Evolutionary conservation across 2,797 vertebrate genomes (phyloP).

Genomic region (Anisognathus igniventris): DNA sequence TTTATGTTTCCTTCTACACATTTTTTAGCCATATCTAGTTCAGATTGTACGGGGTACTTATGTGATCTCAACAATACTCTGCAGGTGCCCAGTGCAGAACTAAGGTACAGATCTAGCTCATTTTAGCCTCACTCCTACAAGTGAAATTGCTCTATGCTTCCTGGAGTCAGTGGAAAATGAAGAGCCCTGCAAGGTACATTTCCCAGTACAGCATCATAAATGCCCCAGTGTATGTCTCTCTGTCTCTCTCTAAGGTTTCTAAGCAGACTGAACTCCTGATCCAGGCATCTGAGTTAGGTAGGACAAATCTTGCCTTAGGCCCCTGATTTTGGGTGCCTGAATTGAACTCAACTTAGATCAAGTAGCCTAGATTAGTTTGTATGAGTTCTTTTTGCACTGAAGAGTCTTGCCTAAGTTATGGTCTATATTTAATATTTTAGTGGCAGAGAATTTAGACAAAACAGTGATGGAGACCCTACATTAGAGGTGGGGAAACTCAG

Average conservation of each 20-base stretch:
- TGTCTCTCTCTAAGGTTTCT: neutral
- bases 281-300: neutral
- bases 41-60: rapidly evolving
- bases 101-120: neutral
- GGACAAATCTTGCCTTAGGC: neutral
- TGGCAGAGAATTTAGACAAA: neutral
- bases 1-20: rapidly evolving
- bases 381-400: neutral
- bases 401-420: neutral
- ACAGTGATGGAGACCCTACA: neutral
- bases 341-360: neutral
- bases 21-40: neutral
- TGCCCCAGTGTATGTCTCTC: neutral
- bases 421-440: neutral
- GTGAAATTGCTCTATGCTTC: neutral
- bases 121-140: neutral
- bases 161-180: neutral
- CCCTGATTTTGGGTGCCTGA: neutral
- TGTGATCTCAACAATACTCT: neutral
- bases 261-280: neutral
- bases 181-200: neutral
- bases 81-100: neutral
- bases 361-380: neutral
- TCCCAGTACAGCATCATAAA: neutral
- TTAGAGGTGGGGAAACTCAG: neutral